Percentiles rank a stretch among this genome's conserved stretches.
Evolutionary conservation across 2,888 invertebrate genomes (phyloP).

Genomic region (Spodoptera littoralis): DNA sequence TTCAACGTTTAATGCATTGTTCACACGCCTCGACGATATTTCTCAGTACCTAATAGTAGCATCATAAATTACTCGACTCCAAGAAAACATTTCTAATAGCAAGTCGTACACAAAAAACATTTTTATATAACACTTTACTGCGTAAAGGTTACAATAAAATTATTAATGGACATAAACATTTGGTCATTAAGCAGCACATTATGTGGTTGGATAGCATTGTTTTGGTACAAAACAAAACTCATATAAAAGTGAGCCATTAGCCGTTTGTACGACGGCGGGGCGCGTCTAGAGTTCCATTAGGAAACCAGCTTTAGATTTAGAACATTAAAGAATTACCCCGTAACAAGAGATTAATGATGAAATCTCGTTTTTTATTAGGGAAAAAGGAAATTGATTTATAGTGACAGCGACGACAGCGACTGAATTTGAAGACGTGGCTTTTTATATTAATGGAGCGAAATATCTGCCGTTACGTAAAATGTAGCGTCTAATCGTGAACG

Average conservation of each 20-base stretch:
- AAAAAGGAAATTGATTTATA: constrained; percentile 21
- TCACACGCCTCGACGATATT: too few relatives aligned
- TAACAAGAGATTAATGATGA: constrained; percentile 43
- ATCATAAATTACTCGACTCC: background rate
- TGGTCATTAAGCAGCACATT: constrained; percentile 71
- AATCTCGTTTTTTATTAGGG: constrained; percentile 9
- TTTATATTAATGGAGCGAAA: background rate
- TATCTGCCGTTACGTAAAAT: too few relatives aligned
- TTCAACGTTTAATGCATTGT: too few relatives aligned
- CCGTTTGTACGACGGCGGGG: constrained; percentile 64
- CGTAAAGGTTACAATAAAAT: constrained; percentile 36
- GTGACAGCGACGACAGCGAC: background rate
- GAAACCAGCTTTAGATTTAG: constrained; percentile 60
- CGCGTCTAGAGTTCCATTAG: constrained; percentile 66
- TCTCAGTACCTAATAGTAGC: too few relatives aligned
- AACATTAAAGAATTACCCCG: constrained; percentile 49
- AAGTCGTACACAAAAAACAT: background rate
- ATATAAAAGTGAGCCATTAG: constrained; percentile 73
- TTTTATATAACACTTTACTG: constrained; percentile 5
- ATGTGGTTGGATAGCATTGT: constrained; percentile 60
- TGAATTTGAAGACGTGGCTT: background rate
- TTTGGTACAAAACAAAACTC: constrained; percentile 69
- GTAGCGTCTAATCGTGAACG: too few relatives aligned
- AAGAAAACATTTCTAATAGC: background rate
- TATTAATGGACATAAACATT: constrained; percentile 58